A percentile compares a stretch with the other conserved stretches of the same genome.
Conservation (phyloP, 2,797 vertebrate genomes). For the Cirrhinus mrigala region DNA sequence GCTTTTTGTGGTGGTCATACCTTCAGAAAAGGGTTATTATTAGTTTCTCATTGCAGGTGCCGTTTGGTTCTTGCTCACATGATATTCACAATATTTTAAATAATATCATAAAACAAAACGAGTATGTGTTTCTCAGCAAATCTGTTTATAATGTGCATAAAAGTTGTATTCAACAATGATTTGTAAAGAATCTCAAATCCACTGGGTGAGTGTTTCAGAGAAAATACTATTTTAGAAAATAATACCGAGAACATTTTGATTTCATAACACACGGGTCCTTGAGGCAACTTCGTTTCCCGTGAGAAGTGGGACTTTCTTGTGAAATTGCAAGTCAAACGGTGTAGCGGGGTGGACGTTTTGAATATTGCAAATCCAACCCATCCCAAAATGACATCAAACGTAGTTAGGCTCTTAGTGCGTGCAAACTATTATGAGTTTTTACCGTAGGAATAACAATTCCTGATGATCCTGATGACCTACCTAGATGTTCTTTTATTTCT, state of each 20-base stretch:
- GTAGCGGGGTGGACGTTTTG: not conserved
- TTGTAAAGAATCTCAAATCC: not conserved
- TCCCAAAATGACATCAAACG: conserved; percentile 6
- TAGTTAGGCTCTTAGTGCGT: not conserved
- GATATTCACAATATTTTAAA: too few species aligned
- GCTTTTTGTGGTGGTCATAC: not conserved
- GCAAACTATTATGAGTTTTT: not conserved
- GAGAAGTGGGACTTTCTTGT: not conserved
- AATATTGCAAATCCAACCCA: conserved; percentile 14
- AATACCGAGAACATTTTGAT: not conserved
- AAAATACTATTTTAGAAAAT: not conserved
- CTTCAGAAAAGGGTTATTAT: not conserved
- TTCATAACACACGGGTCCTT: conserved; percentile 1
- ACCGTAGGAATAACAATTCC: not conserved
- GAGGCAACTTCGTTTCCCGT: not conserved
- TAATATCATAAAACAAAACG: too few species aligned
- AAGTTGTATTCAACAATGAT: not conserved
- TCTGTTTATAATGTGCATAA: not conserved
- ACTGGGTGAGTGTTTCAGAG: not conserved
- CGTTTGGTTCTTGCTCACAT: not conserved
- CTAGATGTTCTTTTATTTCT: not conserved
- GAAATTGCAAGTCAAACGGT: not conserved
- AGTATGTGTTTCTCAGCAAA: not conserved
- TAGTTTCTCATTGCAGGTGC: not conserved
- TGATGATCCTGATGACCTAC: not conserved